Evolutionary conservation across 1,140 invertebrate species (phyloP).

Genomic region (Brachionus plicatilis): DNA sequence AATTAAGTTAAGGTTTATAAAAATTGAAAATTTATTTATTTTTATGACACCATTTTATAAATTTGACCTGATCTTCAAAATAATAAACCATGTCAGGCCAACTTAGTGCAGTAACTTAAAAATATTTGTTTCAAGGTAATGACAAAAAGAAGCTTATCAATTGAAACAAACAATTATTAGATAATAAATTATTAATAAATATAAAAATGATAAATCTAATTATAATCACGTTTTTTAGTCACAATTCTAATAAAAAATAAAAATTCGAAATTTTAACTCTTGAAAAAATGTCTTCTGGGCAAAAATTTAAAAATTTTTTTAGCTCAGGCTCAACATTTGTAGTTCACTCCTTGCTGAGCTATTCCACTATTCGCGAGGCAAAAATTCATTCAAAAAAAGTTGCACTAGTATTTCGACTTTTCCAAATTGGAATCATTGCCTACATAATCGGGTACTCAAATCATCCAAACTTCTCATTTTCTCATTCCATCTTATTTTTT

Average conservation of each 20-base stretch:
- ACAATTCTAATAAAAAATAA: neutral
- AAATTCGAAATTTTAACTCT: neutral
- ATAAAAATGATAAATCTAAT: neutral
- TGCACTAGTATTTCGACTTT: neutral
- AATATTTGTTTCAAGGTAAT: too few relatives aligned
- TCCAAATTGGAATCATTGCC: slow-evolving; percentile 22
- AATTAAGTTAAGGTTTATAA: too few relatives aligned
- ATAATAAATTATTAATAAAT: neutral
- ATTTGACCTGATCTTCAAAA: too few relatives aligned
- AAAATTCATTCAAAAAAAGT: neutral
- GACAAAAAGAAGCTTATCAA: too few relatives aligned
- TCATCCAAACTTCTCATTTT: neutral
- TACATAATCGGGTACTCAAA: slow-evolving; percentile 30
- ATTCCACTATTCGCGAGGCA: slow-evolving; percentile 18
- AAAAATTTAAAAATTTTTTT: neutral
- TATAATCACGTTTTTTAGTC: neutral
- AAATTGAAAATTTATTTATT: too few relatives aligned
- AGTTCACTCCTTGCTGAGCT: neutral
- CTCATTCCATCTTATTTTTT: neutral
- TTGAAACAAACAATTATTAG: too few relatives aligned
- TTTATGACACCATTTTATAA: too few relatives aligned
- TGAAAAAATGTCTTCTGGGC: neutral
- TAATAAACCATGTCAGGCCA: too few relatives aligned
- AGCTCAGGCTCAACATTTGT: neutral
- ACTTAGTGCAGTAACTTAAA: too few relatives aligned